phyloP scores from a whole-genome alignment of 2,113 vertebrate genomes.

The Pygoscelis adeliae region DNA sequence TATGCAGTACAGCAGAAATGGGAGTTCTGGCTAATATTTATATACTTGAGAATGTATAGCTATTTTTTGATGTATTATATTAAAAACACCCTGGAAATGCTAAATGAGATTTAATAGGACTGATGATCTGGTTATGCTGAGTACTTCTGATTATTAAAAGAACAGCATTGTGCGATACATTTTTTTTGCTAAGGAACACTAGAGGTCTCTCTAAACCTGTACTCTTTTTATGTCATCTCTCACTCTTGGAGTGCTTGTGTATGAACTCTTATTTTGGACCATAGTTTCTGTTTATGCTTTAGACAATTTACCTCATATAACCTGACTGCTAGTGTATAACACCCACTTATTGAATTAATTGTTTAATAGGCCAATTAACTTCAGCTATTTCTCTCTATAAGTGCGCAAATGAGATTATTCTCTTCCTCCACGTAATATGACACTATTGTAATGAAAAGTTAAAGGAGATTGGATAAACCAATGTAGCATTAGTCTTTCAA shows the following conservation, averaged over 20 bases:
- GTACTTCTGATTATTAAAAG: background rate
- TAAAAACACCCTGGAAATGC: background rate
- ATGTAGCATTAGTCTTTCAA: background rate
- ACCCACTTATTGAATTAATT: slow-evolving; percentile 49
- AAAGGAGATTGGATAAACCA: slow-evolving; percentile 8
- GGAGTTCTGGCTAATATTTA: background rate
- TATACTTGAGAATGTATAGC: background rate
- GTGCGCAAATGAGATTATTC: slow-evolving; percentile 45
- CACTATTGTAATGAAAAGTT: slow-evolving; percentile 11
- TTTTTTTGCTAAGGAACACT: slow-evolving; percentile 47
- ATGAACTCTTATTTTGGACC: slow-evolving; percentile 37
- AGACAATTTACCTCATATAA: slow-evolving; percentile 55
- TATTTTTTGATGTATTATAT: background rate
- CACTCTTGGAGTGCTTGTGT: background rate
- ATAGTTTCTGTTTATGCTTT: slow-evolving; percentile 55
- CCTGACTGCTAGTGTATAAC: slow-evolving; percentile 60
- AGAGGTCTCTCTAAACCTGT: slow-evolving; percentile 73
- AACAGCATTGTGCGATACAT: background rate
- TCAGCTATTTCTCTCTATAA: slow-evolving; percentile 36
- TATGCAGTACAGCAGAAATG: background rate
- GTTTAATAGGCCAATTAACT: slow-evolving; percentile 66
- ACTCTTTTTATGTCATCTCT: background rate
- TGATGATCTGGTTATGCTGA: background rate
- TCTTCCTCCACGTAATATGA: slow-evolving; percentile 15
- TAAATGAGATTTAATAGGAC: background rate